Conservation (phyloP, 2,797 vertebrate species). For the Paedocypris micromegethes region DNA sequence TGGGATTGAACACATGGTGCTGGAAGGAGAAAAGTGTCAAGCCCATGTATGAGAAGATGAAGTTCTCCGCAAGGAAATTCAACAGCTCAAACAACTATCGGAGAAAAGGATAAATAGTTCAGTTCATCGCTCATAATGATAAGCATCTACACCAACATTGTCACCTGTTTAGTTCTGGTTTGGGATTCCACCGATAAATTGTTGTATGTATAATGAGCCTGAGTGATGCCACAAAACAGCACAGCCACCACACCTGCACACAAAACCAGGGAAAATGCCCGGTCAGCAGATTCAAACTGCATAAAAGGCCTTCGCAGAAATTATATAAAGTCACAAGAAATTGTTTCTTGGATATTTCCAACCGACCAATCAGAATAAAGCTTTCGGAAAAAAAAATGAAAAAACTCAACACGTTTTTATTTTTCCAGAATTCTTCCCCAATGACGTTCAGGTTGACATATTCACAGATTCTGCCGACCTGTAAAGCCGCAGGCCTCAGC, state of each 20-base stretch:
- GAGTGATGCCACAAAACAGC: constrained; percentile 94
- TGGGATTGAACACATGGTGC: constrained; percentile 90
- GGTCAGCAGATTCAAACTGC: not conserved
- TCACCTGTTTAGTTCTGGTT: constrained; percentile 91
- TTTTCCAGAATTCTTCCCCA: not conserved
- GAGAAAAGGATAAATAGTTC: constrained; percentile 4
- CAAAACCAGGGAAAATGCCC: not conserved
- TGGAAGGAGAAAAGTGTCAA: constrained; percentile 96
- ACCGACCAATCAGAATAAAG: not conserved
- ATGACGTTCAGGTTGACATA: too few species aligned
- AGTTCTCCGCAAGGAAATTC: constrained; percentile 98
- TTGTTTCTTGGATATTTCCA: too few species aligned
- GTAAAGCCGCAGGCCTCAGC: constrained; percentile 95
- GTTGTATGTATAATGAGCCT: constrained; percentile 96
- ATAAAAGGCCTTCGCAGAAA: not conserved
- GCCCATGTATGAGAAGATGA: constrained; percentile 99
- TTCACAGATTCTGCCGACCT: constrained; percentile 57
- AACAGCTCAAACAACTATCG: constrained; percentile 92
- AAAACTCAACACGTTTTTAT: not conserved
- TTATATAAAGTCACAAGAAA: too few species aligned
- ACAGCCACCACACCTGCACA: constrained; percentile 87
- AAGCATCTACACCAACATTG: too few species aligned
- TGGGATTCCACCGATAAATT: constrained; percentile 93
- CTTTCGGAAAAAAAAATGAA: not conserved
- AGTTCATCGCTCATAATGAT: not conserved